Evolutionary conservation across 2,113 vertebrate genomes (phyloP).

Genomic region (Sinocyclocheilus grahami): DNA sequence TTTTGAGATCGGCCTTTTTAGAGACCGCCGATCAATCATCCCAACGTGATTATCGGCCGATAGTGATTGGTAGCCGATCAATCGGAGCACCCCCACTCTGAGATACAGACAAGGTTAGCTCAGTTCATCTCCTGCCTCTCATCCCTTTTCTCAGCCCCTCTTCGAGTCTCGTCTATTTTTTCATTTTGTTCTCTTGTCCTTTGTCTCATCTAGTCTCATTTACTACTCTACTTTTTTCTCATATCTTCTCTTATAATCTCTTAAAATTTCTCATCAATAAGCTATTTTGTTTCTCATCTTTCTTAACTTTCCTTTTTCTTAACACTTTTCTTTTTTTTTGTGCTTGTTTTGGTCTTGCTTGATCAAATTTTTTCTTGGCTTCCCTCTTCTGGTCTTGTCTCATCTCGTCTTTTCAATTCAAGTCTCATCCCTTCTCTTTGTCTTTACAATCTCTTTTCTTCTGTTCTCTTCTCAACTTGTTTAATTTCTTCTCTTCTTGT

Average conservation of each 20-base stretch:
- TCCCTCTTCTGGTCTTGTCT: neutral
- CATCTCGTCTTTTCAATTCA: conserved; percentile 27
- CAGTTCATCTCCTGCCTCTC: conserved; percentile 32
- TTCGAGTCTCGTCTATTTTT: neutral
- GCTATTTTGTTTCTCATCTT: neutral
- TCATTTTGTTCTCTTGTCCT: conserved; percentile 15
- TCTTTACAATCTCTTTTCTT: conserved; percentile 6
- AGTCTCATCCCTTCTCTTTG: neutral
- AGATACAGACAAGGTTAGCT: neutral
- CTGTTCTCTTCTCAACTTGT: neutral
- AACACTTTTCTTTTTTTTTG: neutral
- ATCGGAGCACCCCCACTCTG: neutral
- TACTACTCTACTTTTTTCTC: neutral
- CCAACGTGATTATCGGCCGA: too few species aligned
- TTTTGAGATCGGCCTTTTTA: too few species aligned
- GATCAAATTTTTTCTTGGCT: neutral
- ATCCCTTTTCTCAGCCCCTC: neutral
- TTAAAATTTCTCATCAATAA: neutral
- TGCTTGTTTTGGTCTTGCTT: neutral
- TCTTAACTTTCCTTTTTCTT: neutral
- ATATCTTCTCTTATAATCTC: neutral
- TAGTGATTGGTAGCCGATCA: too few species aligned
- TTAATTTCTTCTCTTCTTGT: neutral
- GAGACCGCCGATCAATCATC: too few species aligned
- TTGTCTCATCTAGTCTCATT: neutral